A percentile compares a stretch with the other conserved stretches of the same genome.
These are phyloP conservation scores for Zhuqinia jingwanae DNA, from an alignment of 2,888 invertebrate species.

Conservation along the genomic window DNA sequence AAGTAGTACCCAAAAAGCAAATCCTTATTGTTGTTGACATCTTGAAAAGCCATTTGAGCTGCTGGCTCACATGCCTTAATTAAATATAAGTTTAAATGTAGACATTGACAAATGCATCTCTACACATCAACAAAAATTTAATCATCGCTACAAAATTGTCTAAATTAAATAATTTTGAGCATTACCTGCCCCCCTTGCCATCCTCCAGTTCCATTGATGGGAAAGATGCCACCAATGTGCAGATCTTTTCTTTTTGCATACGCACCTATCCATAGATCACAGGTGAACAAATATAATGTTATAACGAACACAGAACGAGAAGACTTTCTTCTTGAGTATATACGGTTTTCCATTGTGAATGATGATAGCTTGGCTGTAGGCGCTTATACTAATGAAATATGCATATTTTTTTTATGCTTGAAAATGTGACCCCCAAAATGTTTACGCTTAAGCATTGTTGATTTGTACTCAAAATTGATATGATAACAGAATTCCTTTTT, in stretches of 20 bases:
- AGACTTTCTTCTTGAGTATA: conserved; percentile 26
- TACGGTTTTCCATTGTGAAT: conserved; percentile 20
- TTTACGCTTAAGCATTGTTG: not conserved
- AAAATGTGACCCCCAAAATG: not conserved
- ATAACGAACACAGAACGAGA: conserved; percentile 43
- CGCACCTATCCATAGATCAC: conserved; percentile 76
- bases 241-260: conserved; percentile 86
- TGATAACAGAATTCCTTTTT: not conserved
- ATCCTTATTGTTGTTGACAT: conserved; percentile 94
- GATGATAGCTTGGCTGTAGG: not conserved
- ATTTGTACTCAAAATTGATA: not conserved
- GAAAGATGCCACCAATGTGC: conserved; percentile 99
- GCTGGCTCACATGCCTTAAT: conserved; percentile 96
- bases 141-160: too few relatives aligned
- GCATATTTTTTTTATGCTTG: not conserved
- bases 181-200: conserved; percentile 93
- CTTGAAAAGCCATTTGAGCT: conserved; percentile 96
- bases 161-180: too few relatives aligned
- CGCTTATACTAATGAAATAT: not conserved
- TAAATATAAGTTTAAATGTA: not conserved
- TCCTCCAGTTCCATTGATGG: conserved; percentile 96
- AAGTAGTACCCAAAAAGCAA: conserved; percentile 95
- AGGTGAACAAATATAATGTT: conserved; percentile 52
- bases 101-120: too few relatives aligned
- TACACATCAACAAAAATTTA: too few relatives aligned